Evolutionary conservation across 2,113 vertebrate genomes (phyloP).

Genomic region (Zeus faber): DNA sequence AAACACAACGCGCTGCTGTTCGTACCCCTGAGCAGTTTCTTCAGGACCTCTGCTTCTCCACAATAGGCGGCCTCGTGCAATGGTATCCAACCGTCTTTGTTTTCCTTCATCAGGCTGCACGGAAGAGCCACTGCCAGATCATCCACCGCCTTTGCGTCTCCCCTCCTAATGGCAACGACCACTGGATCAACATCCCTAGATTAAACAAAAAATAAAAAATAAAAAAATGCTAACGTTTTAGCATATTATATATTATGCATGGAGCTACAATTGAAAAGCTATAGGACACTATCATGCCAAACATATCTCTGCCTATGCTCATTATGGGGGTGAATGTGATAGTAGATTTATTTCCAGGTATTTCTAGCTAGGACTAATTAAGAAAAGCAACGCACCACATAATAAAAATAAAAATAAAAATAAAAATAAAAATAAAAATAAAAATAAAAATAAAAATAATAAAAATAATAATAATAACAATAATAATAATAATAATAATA

Average conservation of each 20-base stretch:
- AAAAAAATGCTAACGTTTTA: too few relatives aligned
- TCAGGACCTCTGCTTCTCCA: constrained; percentile 80
- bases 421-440: background rate
- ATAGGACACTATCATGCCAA: too few relatives aligned
- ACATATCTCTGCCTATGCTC: too few relatives aligned
- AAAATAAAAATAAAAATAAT: too few relatives aligned
- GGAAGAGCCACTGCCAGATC: constrained; percentile 78
- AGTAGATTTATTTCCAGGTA: too few relatives aligned
- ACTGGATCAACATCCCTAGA: constrained; percentile 54
- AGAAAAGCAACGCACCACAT: background rate
- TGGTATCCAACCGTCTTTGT: constrained; percentile 88
- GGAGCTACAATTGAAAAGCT: too few relatives aligned
- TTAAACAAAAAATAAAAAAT: background rate
- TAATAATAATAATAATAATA: background rate
- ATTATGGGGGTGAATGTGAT: too few relatives aligned
- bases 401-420: background rate
- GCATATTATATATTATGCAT: too few relatives aligned
- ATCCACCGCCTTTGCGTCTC: constrained; percentile 75
- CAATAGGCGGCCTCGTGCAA: constrained; percentile 89
- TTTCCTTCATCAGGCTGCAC: constrained; percentile 77
- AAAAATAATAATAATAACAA: background rate
- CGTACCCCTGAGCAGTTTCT: constrained; percentile 82
- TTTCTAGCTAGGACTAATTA: too few relatives aligned
- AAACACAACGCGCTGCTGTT: background rate
- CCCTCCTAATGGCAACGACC: constrained; percentile 58